Evolutionary conservation across 2,888 invertebrate species (phyloP).

Genomic region (Notocelia uddmanniana): DNA sequence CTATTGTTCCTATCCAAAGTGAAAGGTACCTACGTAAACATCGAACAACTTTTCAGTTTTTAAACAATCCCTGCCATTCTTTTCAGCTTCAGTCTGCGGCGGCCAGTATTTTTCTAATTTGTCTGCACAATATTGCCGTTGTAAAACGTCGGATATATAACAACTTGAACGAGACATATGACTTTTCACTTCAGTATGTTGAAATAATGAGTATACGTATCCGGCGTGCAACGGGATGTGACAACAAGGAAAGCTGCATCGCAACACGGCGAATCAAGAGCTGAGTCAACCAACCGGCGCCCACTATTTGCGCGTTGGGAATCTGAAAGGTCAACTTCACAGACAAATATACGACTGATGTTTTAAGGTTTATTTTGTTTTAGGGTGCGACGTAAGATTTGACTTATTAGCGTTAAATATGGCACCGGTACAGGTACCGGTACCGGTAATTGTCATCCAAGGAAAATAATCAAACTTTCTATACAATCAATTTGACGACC

Average conservation of each 20-base stretch:
- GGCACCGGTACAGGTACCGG: no score
- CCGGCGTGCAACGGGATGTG: constrained; percentile 34
- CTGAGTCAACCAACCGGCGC: constrained; percentile 74
- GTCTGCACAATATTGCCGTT: constrained; percentile 14
- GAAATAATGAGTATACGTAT: constrained; percentile 13
- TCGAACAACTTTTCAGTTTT: constrained; percentile 1
- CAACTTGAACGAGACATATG: background rate
- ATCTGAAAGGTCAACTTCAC: constrained; percentile 69
- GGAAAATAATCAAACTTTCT: no score
- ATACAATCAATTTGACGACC: no score
- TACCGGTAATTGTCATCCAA: no score
- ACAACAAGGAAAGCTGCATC: constrained; percentile 61
- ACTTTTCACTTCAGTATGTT: background rate
- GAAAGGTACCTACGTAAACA: background rate
- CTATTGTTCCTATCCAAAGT: constrained; percentile 1
- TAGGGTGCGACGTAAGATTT: no score
- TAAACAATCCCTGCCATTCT: constrained; percentile 25
- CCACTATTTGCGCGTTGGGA: constrained; percentile 72
- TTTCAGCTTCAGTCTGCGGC: constrained; percentile 14
- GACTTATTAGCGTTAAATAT: no score
- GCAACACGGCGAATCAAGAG: constrained; percentile 79
- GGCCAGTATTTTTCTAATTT: constrained; percentile 47
- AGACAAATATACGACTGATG: constrained; percentile 23
- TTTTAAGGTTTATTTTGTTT: background rate
- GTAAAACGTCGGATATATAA: background rate